Percentiles rank a stretch among this genome's conserved stretches.
Evolutionary conservation across 2,797 vertebrate genomes (phyloP).

Genomic region (Protosalanx chinensis): DNA sequence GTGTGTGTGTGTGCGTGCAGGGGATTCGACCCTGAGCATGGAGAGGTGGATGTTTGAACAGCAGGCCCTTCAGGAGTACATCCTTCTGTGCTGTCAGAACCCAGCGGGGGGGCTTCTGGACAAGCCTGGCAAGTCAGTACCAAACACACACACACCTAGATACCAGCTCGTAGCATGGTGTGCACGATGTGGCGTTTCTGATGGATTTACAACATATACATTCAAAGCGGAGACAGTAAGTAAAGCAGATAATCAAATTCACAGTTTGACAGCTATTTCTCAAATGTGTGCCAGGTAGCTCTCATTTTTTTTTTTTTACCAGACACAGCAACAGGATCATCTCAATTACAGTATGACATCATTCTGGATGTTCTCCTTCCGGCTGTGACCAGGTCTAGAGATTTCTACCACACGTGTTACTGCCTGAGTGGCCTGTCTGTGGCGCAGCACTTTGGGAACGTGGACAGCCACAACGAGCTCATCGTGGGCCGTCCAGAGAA

Average conservation of each 20-base stretch:
- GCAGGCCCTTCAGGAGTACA: slow-evolving; percentile 93
- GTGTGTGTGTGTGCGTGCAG: slow-evolving; percentile 57
- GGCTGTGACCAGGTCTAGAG: slow-evolving; percentile 78
- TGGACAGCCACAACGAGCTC: slow-evolving; percentile 80
- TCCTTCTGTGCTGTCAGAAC: slow-evolving; percentile 96
- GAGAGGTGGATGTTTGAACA: slow-evolving; percentile 94
- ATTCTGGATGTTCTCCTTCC: slow-evolving; percentile 1
- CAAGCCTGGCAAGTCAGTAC: slow-evolving; percentile 96
- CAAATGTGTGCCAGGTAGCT: too few relatives aligned
- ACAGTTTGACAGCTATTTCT: too few relatives aligned
- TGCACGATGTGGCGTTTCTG: too few relatives aligned
- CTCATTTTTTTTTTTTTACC: too few relatives aligned
- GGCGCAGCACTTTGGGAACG: slow-evolving; percentile 91
- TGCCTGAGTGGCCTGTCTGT: slow-evolving; percentile 93
- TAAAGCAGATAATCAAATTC: too few relatives aligned
- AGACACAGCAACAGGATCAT: neutral
- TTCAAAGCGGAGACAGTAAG: too few relatives aligned
- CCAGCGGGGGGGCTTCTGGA: slow-evolving; percentile 90
- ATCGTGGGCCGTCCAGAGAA: slow-evolving; percentile 87
- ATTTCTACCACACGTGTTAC: slow-evolving; percentile 98
- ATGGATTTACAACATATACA: too few relatives aligned
- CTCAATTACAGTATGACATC: neutral
- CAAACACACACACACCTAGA: slow-evolving; percentile 9
- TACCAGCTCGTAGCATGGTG: neutral
- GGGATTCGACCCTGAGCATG: slow-evolving; percentile 82